These are phyloP conservation scores for Smithornis capensis DNA, from an alignment of 2,113 vertebrate genomes.

Conservation along the genomic window DNA sequence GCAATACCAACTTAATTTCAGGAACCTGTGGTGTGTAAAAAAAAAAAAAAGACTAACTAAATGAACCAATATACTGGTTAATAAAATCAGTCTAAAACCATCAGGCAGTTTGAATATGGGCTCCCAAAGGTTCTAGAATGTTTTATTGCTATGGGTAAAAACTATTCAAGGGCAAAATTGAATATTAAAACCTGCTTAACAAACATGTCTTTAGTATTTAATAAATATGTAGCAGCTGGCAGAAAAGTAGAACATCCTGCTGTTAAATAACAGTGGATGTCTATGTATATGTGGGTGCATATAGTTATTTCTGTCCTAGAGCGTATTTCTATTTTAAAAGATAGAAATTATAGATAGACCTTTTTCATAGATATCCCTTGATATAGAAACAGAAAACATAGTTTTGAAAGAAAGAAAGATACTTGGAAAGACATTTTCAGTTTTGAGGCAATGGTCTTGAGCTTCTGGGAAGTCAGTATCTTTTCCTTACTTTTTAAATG, in stretches of 20 bases:
- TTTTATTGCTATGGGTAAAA: conserved; percentile 59
- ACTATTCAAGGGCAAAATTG: conserved; percentile 67
- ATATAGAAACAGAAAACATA: neutral
- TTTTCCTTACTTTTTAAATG: neutral
- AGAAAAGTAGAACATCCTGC: conserved; percentile 6
- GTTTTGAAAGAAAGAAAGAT: conserved; percentile 28
- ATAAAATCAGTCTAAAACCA: conserved; percentile 45
- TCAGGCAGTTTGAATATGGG: conserved; percentile 53
- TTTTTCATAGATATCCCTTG: conserved; percentile 22
- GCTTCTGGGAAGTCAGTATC: neutral
- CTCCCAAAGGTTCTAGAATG: conserved; percentile 33
- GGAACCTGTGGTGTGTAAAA: conserved; percentile 18
- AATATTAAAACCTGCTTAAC: conserved; percentile 63
- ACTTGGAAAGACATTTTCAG: neutral
- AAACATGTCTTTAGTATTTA: conserved; percentile 60
- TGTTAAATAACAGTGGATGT: neutral
- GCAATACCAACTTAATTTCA: conserved; percentile 54
- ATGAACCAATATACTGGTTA: conserved; percentile 33
- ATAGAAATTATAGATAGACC: neutral
- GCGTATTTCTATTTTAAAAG: conserved; percentile 19
- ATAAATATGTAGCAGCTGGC: conserved; percentile 55
- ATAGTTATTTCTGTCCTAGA: conserved; percentile 8
- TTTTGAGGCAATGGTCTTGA: neutral
- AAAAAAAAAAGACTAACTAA: neutral
- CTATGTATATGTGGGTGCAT: neutral